These are phyloP conservation scores for Operophtera brumata DNA, from an alignment of 2,888 invertebrate species.

Conservation along the genomic window DNA sequence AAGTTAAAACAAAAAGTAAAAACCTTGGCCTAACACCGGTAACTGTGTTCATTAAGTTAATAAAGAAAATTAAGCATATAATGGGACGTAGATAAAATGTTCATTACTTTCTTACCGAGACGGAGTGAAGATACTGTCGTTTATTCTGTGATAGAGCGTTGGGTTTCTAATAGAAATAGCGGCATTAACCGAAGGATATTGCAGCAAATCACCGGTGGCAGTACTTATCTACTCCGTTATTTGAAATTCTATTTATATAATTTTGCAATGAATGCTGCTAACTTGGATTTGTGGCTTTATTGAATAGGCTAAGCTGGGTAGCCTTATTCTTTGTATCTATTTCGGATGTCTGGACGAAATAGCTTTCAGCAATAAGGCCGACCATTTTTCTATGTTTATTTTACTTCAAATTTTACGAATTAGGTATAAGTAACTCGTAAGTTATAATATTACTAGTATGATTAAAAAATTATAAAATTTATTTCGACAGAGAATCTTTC, in stretches of 20 bases:
- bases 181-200: conserved; percentile 6
- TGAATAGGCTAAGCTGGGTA: too few species aligned
- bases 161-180: conserved; percentile 14
- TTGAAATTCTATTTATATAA: neutral
- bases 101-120: conserved; percentile 21
- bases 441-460: too few species aligned
- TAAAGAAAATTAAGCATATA: conserved; percentile 26
- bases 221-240: neutral
- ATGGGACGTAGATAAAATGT: conserved; percentile 27
- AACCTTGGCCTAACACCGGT: conserved; percentile 20
- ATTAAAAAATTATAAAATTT: too few species aligned
- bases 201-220: neutral
- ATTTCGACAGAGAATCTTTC: too few species aligned
- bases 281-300: too few species aligned
- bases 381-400: too few species aligned
- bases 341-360: too few species aligned
- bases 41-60: conserved; percentile 30
- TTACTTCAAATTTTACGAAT: too few species aligned
- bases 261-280: neutral
- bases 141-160: conserved; percentile 6
- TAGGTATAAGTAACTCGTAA: too few species aligned
- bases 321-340: too few species aligned
- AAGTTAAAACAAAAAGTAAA: conserved; percentile 14
- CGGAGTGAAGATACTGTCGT: neutral
- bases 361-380: too few species aligned